Evolutionary conservation across 92 coral and sea anemone species (phyloP), one percentile per base, ranked within the genome.

Genomic region (Phymanthus crucifer): DNA sequence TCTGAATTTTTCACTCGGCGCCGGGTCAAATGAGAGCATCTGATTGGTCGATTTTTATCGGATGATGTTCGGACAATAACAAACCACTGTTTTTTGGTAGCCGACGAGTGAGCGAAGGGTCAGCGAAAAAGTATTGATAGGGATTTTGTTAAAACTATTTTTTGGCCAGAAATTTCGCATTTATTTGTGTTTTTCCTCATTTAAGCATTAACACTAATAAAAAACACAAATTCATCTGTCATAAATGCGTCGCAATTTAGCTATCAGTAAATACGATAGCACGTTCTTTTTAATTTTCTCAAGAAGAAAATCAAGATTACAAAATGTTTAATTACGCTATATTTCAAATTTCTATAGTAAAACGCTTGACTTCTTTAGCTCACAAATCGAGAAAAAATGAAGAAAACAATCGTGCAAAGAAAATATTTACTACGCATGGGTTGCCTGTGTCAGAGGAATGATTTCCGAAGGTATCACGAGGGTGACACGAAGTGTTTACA

Each of bases 11-110:
- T 83, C 75, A 57, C 79, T 90, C 94, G 83, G 86, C 78, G 90
- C 88, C 89, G 92, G 91, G 84, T 72, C 83, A 52, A 45, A 82
- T 66, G 32, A 64, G 77, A 76, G 35, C 46, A 43, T 87, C 72
- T 92, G 90, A 92, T 90, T 92, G 94, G 97, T 77, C 83, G 76
- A 74, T 66, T 67, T 21, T 66, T 71, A 40, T 82, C 97, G 90
- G 77, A 35, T 32, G 26, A 40, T 58, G 6, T 43, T 83, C 93
- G 93, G 56, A 71, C 56, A 66, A 50, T 46, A 78, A 66, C 80
- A n/a, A 83, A 69, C 26, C 8, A 19, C 46, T 54, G 3, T 23
- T 61, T 21, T 36, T 17, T 92, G 89, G 70, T 17, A 27, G 71
- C 17, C 32, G 38, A 84, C 21, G 72, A 85, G 73, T 0, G 21